Evolutionary conservation across 2,113 vertebrate genomes (phyloP), one percentile per base, ranked within the genome.

Genomic region (Fregata magnificens): DNA sequence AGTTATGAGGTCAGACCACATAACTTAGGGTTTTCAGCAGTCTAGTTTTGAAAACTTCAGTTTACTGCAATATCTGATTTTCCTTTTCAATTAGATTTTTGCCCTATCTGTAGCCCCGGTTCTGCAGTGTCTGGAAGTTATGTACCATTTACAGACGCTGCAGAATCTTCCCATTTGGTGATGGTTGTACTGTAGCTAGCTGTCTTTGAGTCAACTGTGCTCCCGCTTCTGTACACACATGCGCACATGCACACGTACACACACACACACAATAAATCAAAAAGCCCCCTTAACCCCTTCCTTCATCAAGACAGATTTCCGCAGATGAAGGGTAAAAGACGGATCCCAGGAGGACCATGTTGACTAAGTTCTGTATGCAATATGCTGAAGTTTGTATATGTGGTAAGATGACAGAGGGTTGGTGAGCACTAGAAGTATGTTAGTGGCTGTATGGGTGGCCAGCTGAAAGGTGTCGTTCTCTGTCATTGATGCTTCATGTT

Each of bases 271-370:
- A 53, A n/a, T 26, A 47, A 80, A 77, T 65, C 53, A 36, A 32
- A 85, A 86, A 63, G 18, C 8, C 6, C 13, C 12, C 13, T 65
- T 72, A 18, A 67, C 18, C 22, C 47, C 21, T 76, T 82, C 56
- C 29, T 72, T 50, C 56, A 49, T 53, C 34, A 65, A 40, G 59
- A 31, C 8, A 18, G 17, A 9, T 66, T 92, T 86, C 53, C 2
- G 2, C 58, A 42, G 3, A 1, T 0, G 2, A 80, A 32, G 16
- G 20, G 42, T 61, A 20, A 61, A 61, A 74, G 40, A 5, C 2
- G 3, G 44, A 45, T 90, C 76, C 31, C 52, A 53, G 58, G 45
- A 85, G 18, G 34, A 31, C 21, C 26, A 2, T 1, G 4, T 6
- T 91, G 61, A 15, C 47, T 8, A 2, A 52, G 13, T 36, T 95